phyloP scores from a whole-genome alignment of 2,113 vertebrate species.

The Menidia beryllina region DNA sequence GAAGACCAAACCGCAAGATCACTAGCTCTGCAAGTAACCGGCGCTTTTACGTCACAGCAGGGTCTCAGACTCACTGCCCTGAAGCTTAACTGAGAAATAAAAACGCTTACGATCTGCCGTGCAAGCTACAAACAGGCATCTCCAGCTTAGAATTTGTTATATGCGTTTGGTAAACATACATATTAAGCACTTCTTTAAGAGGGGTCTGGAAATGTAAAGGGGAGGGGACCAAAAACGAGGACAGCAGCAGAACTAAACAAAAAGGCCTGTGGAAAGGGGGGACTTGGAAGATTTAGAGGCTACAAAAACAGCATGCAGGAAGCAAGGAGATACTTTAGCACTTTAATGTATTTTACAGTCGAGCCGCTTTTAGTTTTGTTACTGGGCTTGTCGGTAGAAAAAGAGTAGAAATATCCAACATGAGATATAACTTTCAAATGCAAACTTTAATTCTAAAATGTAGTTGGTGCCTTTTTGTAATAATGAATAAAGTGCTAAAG shows the following conservation, averaged over 20 bases:
- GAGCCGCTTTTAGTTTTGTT: background rate
- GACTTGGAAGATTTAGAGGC: background rate
- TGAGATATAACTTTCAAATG: background rate
- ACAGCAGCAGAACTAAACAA: background rate
- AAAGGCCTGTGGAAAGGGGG: background rate
- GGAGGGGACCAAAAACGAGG: background rate
- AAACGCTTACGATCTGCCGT: background rate
- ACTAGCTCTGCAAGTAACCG: conserved; percentile 16
- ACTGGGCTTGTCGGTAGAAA: background rate
- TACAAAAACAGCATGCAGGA: conserved; percentile 29
- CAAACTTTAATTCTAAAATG: background rate
- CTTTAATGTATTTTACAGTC: conserved; percentile 23
- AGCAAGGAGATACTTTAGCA: conserved; percentile 28
- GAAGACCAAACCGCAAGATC: conserved; percentile 40
- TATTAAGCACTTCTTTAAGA: background rate
- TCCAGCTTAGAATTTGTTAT: background rate
- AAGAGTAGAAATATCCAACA: background rate
- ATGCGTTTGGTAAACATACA: background rate
- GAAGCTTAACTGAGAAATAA: background rate
- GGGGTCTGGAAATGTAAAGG: background rate
- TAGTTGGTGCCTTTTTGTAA: background rate
- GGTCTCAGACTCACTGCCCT: background rate
- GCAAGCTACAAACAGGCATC: conserved; percentile 12
- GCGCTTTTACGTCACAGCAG: background rate
- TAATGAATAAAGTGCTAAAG: conserved; percentile 8